These are phyloP conservation scores for Drosophila ficusphila DNA, from an alignment of 1,140 invertebrate genomes.

Conservation along the genomic window DNA sequence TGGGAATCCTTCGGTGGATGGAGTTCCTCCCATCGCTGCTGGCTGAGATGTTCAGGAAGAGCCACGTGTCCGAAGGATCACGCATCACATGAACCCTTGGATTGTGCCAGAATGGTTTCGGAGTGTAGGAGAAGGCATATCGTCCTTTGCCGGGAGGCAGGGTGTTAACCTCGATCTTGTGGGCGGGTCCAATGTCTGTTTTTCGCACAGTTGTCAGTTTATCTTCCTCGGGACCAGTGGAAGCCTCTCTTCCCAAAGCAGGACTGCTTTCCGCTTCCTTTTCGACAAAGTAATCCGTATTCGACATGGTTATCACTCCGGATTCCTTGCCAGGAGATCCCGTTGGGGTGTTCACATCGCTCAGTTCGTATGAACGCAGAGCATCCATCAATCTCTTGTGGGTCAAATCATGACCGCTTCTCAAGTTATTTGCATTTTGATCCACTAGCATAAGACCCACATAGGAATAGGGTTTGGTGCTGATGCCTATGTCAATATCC, in stretches of 20 bases:
- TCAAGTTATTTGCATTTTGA: conserved; percentile 92
- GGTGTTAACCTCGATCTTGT: conserved; percentile 87
- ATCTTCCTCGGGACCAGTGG: conserved; percentile 64
- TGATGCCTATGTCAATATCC: conserved; percentile 90
- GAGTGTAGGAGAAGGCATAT: conserved; percentile 95
- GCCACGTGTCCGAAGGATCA: conserved; percentile 91
- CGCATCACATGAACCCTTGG: conserved; percentile 91
- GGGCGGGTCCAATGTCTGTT: conserved; percentile 82
- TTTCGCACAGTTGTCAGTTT: conserved; percentile 73
- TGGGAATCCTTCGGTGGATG: conserved; percentile 88
- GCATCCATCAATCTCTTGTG: conserved; percentile 81
- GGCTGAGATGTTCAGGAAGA: conserved; percentile 92
- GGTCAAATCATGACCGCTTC: conserved; percentile 85
- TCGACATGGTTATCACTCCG: conserved; percentile 79
- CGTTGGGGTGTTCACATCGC: conserved; percentile 70
- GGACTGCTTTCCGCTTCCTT: conserved; percentile 71
- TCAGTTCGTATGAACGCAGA: conserved; percentile 83
- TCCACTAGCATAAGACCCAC: conserved; percentile 94
- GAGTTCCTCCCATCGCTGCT: conserved; percentile 85
- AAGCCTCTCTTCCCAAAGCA: conserved; percentile 35
- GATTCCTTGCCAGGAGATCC: conserved; percentile 80
- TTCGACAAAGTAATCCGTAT: conserved; percentile 75
- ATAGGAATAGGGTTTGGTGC: conserved; percentile 93
- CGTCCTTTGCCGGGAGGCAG: conserved; percentile 93
- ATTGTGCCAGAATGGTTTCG: conserved; percentile 90